Percentiles rank a stretch among this genome's conserved stretches.
Conservation (phyloP, 2,113 vertebrate species). For the Toxostoma redivivum region DNA sequence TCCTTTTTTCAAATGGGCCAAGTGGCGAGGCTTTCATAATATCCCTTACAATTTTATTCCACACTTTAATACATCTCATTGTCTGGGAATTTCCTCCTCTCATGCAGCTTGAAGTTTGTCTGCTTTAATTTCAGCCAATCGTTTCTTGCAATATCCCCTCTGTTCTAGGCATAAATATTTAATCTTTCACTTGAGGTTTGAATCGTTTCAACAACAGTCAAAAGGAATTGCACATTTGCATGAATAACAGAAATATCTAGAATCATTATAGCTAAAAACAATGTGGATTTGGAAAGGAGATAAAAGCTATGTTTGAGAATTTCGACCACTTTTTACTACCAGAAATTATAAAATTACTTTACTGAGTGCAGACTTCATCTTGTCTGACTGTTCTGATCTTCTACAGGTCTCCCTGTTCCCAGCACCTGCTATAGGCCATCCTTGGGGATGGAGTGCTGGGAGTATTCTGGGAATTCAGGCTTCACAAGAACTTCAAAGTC, state of each 20-base stretch:
- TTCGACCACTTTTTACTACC: background rate
- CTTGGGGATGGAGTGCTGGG: background rate
- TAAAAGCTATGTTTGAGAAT: background rate
- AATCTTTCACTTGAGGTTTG: constrained; percentile 16
- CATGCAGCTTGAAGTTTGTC: background rate
- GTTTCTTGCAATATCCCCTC: background rate
- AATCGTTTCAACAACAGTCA: background rate
- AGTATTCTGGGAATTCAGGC: background rate
- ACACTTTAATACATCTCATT: constrained; percentile 17
- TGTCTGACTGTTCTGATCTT: background rate
- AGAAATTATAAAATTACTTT: background rate
- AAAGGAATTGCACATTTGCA: background rate
- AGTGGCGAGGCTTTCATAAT: background rate
- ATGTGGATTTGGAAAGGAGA: background rate
- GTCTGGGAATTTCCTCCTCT: constrained; percentile 32
- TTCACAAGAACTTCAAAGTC: background rate
- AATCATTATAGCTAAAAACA: background rate
- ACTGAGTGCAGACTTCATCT: background rate
- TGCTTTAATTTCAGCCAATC: background rate
- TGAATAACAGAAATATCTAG: background rate
- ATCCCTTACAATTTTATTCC: constrained; percentile 8
- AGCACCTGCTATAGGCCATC: background rate
- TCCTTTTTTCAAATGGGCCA: background rate
- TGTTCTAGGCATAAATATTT: constrained; percentile 29
- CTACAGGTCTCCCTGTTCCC: background rate